A percentile compares a stretch with the other conserved stretches of the same genome.
Conservation (phyloP, 2,113 vertebrate species). For the Callopanchax toddi region DNA sequence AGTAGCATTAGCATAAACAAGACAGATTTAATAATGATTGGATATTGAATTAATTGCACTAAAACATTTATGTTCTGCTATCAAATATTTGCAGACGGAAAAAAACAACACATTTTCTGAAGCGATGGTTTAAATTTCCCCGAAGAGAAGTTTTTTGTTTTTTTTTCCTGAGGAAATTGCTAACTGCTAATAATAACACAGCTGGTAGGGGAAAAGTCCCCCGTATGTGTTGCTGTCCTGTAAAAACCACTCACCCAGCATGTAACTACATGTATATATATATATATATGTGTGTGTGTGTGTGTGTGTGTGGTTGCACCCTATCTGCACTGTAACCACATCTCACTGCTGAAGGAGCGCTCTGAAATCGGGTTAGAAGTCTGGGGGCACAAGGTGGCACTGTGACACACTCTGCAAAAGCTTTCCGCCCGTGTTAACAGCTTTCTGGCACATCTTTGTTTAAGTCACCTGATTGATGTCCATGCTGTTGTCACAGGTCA, state of each 20-base stretch:
- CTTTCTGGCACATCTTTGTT: conserved; percentile 1
- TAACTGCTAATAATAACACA: conserved; percentile 19
- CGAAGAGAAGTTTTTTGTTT: conserved; percentile 27
- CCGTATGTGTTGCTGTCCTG: conserved; percentile 5
- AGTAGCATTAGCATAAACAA: conserved; percentile 8
- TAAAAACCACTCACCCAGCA: conserved; percentile 7
- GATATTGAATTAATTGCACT: conserved; percentile 36
- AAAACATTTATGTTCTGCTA: conserved; percentile 23
- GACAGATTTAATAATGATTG: conserved; percentile 10
- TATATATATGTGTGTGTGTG: not conserved
- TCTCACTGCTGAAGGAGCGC: conserved; percentile 29
- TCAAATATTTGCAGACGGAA: conserved; percentile 19
- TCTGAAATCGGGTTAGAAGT: conserved; percentile 1
- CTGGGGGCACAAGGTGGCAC: conserved; percentile 45
- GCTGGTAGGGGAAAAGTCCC: not conserved
- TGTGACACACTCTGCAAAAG: conserved; percentile 11
- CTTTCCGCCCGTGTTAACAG: not conserved
- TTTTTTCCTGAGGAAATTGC: conserved; percentile 16
- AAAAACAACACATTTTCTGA: conserved; percentile 16
- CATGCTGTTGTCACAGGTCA: conserved; percentile 97
- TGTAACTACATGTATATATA: too few relatives aligned
- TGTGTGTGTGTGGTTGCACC: not conserved
- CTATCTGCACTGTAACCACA: not conserved
- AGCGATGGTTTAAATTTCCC: conserved; percentile 38
- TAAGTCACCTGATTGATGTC: conserved; percentile 93